Base-by-base conservation (phyloP, 2,888 invertebrate genomes). In the Artemia sinica region DNA sequence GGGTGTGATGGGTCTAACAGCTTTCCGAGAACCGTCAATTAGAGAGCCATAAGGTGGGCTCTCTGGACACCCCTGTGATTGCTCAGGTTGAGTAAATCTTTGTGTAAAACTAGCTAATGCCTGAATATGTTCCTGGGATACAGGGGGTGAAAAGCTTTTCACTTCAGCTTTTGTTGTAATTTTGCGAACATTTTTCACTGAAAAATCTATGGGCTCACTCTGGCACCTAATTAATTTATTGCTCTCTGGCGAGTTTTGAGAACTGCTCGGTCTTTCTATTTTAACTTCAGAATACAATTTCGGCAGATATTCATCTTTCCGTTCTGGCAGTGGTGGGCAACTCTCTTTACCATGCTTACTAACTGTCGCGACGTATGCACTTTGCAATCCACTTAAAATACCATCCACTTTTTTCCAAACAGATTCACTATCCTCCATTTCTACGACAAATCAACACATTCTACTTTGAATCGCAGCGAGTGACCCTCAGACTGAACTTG, bases 341-440 rank as follows among this genome's bases (percentile, higher is more conserved):
- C 41, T 41, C 3, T 41, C 41, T 41, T 2, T 41, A 41, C 41
- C 41, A 58, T 58, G 14, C 8, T 1, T 10, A 58, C 63, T 10
- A 58, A 28, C 63, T 58, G 63, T n/a, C 12, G 28, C 63, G 9
- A 18, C 14, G 63, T 18, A 58, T 28, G 63, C 28, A 10, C 63
- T 58, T 58, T 58, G 63, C 28, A 58, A 58, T 58, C 63, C 63
- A 58, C 63, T 58, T 58, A 58, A 28, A 18, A 58, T 58, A 18
- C 63, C 63, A 28, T 58, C 28, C 63, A 58, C 63, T 58, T 58
- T n/a, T 18, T 58, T 58, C 63, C 63, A 58, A 58, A 58, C 63
- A 18, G 63, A 9, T 58, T 58, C 63, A 18, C 14, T n/a, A 58
- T 58, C 63, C 63, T 58, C 63, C 63, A 58, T 58, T 28, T 28